phyloP scores from a whole-genome alignment of 2,888 invertebrate species.

The Parnassius mnemosyne region DNA sequence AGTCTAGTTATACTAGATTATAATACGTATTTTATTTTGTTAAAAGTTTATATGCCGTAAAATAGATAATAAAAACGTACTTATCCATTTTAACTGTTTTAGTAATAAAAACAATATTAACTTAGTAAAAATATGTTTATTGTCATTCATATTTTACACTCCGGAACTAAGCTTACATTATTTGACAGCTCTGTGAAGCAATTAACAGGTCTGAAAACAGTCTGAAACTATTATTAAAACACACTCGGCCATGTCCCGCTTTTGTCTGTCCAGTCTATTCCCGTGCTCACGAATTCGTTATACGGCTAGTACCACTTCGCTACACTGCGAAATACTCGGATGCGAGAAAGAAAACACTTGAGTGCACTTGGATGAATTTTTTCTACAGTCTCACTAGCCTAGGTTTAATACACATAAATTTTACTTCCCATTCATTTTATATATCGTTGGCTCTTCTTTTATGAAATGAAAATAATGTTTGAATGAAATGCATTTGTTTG shows the following conservation, averaged over 20 bases:
- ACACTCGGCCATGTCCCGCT: conserved; percentile 22
- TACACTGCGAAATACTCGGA: not conserved
- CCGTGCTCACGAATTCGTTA: conserved; percentile 15
- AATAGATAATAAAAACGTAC: too few species aligned
- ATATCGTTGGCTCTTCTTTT: too few species aligned
- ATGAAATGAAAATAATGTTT: too few species aligned
- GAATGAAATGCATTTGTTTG: too few species aligned
- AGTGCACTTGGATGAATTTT: conserved; percentile 8
- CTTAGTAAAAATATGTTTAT: too few species aligned
- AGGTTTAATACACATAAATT: conserved; percentile 4
- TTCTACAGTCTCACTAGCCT: not conserved
- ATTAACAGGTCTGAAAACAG: conserved; percentile 21
- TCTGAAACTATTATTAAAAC: conserved; percentile 21
- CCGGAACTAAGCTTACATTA: not conserved
- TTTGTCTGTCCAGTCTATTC: conserved; percentile 24
- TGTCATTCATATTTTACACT: too few species aligned
- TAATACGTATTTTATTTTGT: too few species aligned
- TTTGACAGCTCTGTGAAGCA: conserved; percentile 3
- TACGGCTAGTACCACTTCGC: conserved; percentile 5
- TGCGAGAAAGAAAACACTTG: not conserved
- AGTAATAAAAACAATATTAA: too few species aligned
- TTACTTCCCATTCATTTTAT: too few species aligned
- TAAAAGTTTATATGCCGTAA: too few species aligned
- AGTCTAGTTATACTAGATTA: too few species aligned
- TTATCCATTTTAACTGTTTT: too few species aligned